These are phyloP conservation scores for Priocnemis perturbator DNA, from an alignment of 2,888 invertebrate species.

Conservation along the genomic window DNA sequence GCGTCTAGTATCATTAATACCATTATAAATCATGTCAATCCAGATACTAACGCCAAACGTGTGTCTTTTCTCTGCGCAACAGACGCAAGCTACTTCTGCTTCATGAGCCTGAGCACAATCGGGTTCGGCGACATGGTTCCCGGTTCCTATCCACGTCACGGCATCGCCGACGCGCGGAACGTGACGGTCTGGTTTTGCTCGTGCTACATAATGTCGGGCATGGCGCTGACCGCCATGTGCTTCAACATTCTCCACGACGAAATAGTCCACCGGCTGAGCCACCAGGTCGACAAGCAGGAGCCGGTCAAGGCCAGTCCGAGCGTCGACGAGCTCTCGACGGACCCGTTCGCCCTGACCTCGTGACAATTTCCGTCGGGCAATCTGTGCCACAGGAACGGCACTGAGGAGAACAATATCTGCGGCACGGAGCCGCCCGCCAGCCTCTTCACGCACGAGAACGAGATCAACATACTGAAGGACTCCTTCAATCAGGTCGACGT, in stretches of 20 bases:
- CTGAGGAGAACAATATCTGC: constrained; percentile 69
- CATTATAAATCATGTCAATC: too few relatives aligned
- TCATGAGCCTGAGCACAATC: constrained; percentile 95
- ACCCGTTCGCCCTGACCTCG: constrained; percentile 83
- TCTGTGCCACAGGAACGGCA: constrained; percentile 69
- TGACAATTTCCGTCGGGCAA: constrained; percentile 82
- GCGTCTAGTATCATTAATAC: too few relatives aligned
- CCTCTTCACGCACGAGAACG: constrained; percentile 73
- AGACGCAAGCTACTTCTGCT: constrained; percentile 88
- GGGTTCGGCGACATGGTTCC: constrained; percentile 93
- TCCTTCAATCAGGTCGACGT: constrained; percentile 74
- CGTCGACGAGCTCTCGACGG: constrained; percentile 80
- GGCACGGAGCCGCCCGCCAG: constrained; percentile 66
- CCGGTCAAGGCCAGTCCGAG: constrained; percentile 81
- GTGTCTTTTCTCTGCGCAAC: constrained; percentile 5
- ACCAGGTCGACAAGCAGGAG: constrained; percentile 79
- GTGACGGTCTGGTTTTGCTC: constrained; percentile 93
- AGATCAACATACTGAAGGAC: constrained; percentile 73
- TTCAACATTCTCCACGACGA: constrained; percentile 93
- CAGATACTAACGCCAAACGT: too few relatives aligned
- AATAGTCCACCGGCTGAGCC: constrained; percentile 88
- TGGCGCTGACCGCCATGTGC: constrained; percentile 93
- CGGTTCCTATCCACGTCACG: constrained; percentile 79
- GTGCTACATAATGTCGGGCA: constrained; percentile 89
- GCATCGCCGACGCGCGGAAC: constrained; percentile 79